Evolutionary conservation across 2,888 invertebrate genomes (phyloP), one percentile per base, ranked within the genome.

Genomic region (Andrena marginata): DNA sequence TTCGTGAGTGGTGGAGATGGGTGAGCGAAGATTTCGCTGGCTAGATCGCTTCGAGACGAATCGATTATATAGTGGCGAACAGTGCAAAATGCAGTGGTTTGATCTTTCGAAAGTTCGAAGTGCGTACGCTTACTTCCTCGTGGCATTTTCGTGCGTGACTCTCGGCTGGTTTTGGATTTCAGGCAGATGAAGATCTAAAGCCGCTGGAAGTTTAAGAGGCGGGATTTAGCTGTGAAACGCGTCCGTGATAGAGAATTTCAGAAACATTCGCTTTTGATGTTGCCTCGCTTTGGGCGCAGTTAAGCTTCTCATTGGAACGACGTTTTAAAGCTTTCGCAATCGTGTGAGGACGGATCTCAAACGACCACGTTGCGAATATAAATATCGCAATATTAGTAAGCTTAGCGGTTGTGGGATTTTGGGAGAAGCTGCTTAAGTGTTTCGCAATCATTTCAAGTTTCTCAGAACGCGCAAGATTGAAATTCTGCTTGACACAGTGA

Each of bases 181-280:
- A 16, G 42, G 16, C 4, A 42, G 13, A 42, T 13, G 4, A 42
- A 42, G 13, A 42, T 42, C 13, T 1, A 42, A 0, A 42, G 64
- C 62, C 20, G 33, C 33, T 20, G 8, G 16, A 20, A 5, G 20
- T 8, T 62, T 33, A n/a, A n/a, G 23, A n/a, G 2, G 8, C 33
- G 33, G 2, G 20, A 72, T 60, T 60, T 16, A 7, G 2, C 6
- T 33, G 8, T 2, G 3, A 29, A 29, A 60, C 2, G 35, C 60
- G 20, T 20, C 56, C 26, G 1, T 10, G 20, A 16, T 48, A 33
- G 71, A 35, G 8, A 13, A n/a, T 48, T 33, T 13, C 29, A 54
- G 16, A 48, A 59, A 29, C 20, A 48, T 7, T 26, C 20, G 72
- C 64, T 64, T 72, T 77, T 48, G 31, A 77, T 29, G 72, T 71